These are phyloP conservation scores for Mesaphorura yosii DNA, from an alignment of 1,140 invertebrate genomes.

Conservation along the genomic window DNA sequence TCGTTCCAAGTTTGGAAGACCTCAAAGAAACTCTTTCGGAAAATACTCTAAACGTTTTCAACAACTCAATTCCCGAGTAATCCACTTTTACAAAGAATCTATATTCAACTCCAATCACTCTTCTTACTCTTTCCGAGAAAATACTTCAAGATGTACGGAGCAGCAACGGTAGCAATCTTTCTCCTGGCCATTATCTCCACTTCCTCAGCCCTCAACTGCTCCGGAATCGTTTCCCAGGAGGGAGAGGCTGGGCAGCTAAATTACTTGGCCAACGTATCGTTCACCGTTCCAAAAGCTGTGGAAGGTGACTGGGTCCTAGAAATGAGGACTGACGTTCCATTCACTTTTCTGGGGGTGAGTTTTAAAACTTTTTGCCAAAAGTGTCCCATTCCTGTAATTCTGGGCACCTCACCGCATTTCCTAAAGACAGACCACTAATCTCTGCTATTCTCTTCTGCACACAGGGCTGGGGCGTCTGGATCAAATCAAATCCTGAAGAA, in stretches of 20 bases:
- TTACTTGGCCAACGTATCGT: constrained; percentile 9
- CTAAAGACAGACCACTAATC: not conserved
- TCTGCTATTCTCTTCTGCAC: not conserved
- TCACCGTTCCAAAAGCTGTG: not conserved
- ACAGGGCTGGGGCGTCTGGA: constrained; percentile 2
- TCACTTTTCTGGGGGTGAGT: constrained; percentile 13
- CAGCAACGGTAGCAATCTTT: too few relatives aligned
- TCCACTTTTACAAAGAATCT: too few relatives aligned
- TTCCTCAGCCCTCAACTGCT: not conserved
- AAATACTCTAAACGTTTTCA: too few relatives aligned
- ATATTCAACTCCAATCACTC: too few relatives aligned
- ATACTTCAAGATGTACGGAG: too few relatives aligned
- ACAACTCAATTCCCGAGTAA: too few relatives aligned
- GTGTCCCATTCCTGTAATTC: not conserved
- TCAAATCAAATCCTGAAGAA: not conserved
- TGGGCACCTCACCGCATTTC: too few relatives aligned
- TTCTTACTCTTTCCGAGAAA: too few relatives aligned
- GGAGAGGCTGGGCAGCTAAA: not conserved
- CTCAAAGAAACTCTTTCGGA: too few relatives aligned
- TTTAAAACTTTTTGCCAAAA: not conserved
- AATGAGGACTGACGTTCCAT: constrained; percentile 4
- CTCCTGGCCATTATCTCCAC: not conserved
- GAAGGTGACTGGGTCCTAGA: not conserved
- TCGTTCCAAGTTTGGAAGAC: too few relatives aligned
- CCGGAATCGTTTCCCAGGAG: not conserved